Percentiles rank a stretch among this genome's conserved stretches.
Evolutionary conservation across 2,113 vertebrate species (phyloP).

Genomic region (Pterophyllum scalare): DNA sequence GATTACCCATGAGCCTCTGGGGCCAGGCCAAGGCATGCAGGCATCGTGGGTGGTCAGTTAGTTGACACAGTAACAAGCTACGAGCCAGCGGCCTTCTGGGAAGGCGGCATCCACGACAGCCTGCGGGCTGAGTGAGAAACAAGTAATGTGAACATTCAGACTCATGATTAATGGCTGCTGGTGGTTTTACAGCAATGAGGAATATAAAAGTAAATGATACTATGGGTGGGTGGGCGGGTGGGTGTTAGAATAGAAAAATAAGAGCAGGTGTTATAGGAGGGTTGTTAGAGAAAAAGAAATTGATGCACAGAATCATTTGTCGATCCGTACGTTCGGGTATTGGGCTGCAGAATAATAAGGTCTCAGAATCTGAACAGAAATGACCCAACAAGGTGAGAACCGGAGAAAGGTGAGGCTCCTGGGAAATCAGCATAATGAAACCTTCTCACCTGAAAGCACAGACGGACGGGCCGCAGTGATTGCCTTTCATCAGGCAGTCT

Average conservation of each 20-base stretch:
- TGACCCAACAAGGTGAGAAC: neutral
- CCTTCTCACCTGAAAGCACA: conserved; percentile 41
- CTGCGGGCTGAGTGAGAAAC: conserved; percentile 13
- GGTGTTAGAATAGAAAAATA: conserved; percentile 12
- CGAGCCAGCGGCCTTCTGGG: conserved; percentile 47
- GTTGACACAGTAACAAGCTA: conserved; percentile 54
- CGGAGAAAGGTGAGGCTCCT: conserved; percentile 25
- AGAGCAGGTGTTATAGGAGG: conserved; percentile 1
- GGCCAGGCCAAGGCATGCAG: conserved; percentile 28
- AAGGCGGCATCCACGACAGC: conserved; percentile 28
- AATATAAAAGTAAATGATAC: conserved; percentile 24
- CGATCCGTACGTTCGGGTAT: conserved; percentile 28
- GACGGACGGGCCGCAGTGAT: neutral
- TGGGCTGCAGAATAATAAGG: conserved; percentile 28
- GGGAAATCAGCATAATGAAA: conserved; percentile 61
- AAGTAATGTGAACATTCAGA: neutral
- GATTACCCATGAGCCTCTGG: conserved; percentile 53
- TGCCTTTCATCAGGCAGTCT: conserved; percentile 19
- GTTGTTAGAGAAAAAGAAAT: neutral
- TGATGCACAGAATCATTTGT: conserved; percentile 8
- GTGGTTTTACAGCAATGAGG: conserved; percentile 13
- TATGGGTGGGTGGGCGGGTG: neutral
- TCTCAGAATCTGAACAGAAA: conserved; percentile 32
- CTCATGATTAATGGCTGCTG: conserved; percentile 41
- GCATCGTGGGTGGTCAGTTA: conserved; percentile 40